Evolutionary conservation across 2,797 vertebrate species (phyloP).

Genomic region (Sitta carolinensis): DNA sequence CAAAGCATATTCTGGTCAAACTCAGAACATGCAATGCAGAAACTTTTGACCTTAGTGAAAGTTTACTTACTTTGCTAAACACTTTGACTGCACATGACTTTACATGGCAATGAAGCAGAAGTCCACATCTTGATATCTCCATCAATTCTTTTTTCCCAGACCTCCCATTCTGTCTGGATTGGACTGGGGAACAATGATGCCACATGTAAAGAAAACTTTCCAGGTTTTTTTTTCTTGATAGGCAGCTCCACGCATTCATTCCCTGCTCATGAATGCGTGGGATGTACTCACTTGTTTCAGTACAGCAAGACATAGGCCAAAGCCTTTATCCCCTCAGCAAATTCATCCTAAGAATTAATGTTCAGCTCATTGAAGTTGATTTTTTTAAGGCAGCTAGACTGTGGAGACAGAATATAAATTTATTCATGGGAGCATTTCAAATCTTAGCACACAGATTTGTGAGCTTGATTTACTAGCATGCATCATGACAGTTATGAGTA

Average conservation of each 20-base stretch:
- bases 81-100: neutral
- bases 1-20: neutral
- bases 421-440: neutral
- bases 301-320: neutral
- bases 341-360: neutral
- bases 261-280: rapidly evolving
- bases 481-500: neutral
- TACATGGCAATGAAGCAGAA: neutral
- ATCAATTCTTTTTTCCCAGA: neutral
- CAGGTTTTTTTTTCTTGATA: neutral
- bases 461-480: neutral
- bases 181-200: neutral
- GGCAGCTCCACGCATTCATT: neutral
- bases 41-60: neutral
- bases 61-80: neutral
- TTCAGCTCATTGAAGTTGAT: neutral
- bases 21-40: neutral
- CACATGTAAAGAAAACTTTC: neutral
- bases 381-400: neutral
- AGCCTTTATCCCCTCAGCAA: neutral
- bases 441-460: neutral
- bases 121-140: neutral
- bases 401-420: constrained; percentile 4
- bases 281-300: neutral
- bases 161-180: neutral